phyloP scores from a whole-genome alignment of 2,797 vertebrate genomes.

The Prunella strophiata region DNA sequence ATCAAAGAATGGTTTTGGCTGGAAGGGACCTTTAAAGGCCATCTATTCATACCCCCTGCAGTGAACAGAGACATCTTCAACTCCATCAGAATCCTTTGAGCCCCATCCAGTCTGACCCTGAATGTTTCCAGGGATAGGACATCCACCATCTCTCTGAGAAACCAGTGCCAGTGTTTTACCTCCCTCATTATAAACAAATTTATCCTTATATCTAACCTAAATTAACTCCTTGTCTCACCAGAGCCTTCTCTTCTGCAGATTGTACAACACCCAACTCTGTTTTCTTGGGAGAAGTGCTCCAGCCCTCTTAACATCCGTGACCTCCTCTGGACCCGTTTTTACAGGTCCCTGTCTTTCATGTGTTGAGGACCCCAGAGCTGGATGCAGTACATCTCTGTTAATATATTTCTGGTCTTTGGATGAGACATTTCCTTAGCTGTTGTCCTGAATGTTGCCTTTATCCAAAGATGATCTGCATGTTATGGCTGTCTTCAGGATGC shows the following conservation, averaged over 20 bases:
- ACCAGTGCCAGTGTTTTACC: neutral
- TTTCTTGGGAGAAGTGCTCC: neutral
- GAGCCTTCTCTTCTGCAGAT: neutral
- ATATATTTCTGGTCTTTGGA: neutral
- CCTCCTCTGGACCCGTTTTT: neutral
- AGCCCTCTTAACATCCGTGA: neutral
- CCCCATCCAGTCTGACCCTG: neutral
- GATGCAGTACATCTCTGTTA: neutral
- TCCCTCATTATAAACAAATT: neutral
- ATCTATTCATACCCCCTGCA: neutral
- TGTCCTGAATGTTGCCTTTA: neutral
- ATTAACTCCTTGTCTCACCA: neutral
- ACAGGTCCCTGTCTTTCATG: neutral
- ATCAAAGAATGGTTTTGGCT: neutral
- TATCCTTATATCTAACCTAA: neutral
- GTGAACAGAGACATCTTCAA: neutral
- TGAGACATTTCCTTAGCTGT: neutral
- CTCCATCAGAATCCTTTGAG: neutral
- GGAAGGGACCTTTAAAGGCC: neutral
- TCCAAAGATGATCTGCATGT: neutral
- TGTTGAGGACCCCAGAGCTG: neutral
- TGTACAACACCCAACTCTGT: neutral
- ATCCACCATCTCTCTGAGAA: neutral
- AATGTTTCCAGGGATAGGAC: neutral
- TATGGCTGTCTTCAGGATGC: neutral